Conservation (phyloP, 2,888 invertebrate genomes). For the Leptothorax acervorum region DNA sequence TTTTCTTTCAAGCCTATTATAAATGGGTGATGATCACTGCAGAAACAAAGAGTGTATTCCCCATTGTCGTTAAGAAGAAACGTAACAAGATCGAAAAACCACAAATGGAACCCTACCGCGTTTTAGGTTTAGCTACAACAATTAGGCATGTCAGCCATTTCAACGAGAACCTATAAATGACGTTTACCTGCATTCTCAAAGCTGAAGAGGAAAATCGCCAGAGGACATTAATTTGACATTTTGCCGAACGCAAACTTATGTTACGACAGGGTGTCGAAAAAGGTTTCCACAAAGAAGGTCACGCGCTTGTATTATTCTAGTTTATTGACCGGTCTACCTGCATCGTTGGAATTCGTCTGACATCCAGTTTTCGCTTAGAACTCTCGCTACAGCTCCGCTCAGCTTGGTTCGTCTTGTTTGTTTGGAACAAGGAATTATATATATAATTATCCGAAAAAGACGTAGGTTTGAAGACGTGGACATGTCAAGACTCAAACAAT, state of each 20-base stretch:
- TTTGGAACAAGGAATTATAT: constrained; percentile 34
- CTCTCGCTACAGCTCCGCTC: neutral
- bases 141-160: neutral
- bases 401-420: neutral
- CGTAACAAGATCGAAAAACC: neutral
- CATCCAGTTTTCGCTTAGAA: neutral
- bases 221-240: constrained; percentile 9
- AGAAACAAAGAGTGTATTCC: neutral
- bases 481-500: no score
- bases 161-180: neutral
- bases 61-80: neutral
- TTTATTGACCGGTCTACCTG: constrained; percentile 68
- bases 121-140: neutral
- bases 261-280: neutral
- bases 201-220: neutral
- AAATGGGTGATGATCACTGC: neutral
- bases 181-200: neutral
- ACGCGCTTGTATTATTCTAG: constrained; percentile 13
- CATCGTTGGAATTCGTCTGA: constrained; percentile 71
- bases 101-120: neutral
- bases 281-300: neutral
- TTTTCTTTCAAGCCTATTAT: neutral
- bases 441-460: no score
- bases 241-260: neutral
- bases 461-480: no score